Evolutionary conservation across 2,888 invertebrate genomes (phyloP).

Genomic region (Mythimna impura): DNA sequence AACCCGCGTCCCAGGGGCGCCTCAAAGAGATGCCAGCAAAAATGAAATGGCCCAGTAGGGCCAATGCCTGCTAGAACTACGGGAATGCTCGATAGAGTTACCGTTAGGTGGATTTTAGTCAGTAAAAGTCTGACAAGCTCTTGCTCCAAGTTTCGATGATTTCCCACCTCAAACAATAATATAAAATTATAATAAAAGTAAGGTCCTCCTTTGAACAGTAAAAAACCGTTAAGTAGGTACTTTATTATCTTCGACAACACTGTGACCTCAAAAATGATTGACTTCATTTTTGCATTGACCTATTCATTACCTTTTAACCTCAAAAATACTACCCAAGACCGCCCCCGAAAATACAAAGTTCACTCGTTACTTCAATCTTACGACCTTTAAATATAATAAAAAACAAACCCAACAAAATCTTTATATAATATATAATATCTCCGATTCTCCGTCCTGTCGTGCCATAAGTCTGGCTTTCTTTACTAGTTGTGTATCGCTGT

Average conservation of each 20-base stretch:
- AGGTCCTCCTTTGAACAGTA: too few species aligned
- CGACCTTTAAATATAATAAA: slow-evolving; percentile 40
- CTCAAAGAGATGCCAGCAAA: too few species aligned
- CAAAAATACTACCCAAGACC: neutral
- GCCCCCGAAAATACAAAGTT: slow-evolving; percentile 17
- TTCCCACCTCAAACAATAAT: too few species aligned
- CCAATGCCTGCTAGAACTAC: too few species aligned
- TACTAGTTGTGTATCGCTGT: slow-evolving; percentile 36
- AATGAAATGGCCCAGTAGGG: too few species aligned
- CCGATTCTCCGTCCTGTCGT: slow-evolving; percentile 8
- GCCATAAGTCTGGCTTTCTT: slow-evolving; percentile 48
- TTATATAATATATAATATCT: slow-evolving; percentile 44
- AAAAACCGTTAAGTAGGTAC: neutral
- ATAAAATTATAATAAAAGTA: too few species aligned
- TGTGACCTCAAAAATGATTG: neutral
- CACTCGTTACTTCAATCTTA: slow-evolving; percentile 24
- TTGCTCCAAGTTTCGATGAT: too few species aligned
- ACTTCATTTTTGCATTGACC: neutral
- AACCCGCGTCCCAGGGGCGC: too few species aligned
- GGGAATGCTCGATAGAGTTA: too few species aligned
- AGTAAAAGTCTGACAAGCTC: too few species aligned
- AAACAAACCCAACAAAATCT: slow-evolving; percentile 28
- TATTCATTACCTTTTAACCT: slow-evolving; percentile 3
- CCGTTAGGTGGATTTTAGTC: too few species aligned
- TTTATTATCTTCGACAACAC: neutral